phyloP scores from a whole-genome alignment of 2,113 vertebrate species.

The Melospiza melodia region DNA sequence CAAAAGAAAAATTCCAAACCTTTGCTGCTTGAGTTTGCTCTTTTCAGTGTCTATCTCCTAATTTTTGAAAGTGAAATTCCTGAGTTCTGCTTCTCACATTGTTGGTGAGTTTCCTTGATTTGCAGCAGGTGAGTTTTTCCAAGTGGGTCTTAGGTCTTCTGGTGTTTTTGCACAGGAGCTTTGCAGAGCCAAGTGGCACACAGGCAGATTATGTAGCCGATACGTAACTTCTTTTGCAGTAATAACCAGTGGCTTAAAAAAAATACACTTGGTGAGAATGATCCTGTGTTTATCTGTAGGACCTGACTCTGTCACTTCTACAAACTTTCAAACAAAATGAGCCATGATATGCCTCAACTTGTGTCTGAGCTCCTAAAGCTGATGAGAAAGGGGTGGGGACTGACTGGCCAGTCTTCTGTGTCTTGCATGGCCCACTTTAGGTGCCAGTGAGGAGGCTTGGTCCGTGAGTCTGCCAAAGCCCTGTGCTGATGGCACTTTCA shows the following conservation, averaged over 20 bases:
- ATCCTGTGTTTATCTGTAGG: neutral
- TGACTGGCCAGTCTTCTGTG: neutral
- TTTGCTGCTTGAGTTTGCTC: neutral
- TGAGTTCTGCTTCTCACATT: neutral
- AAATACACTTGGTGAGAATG: neutral
- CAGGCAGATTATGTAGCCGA: neutral
- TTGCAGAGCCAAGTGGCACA: neutral
- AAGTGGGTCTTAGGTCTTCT: neutral
- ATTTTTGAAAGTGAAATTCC: neutral
- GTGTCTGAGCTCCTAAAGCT: neutral
- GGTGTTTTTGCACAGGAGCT: neutral
- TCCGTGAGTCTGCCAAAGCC: neutral
- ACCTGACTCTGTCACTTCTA: neutral
- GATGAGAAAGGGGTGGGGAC: neutral
- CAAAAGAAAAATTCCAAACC: neutral
- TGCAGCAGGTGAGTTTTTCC: neutral
- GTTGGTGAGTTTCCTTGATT: neutral
- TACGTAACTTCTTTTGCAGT: neutral
- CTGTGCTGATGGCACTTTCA: neutral
- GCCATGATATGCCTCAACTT: fast-evolving
- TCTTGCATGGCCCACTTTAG: fast-evolving
- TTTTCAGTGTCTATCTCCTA: neutral
- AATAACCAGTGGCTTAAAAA: neutral
- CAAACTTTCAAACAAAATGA: neutral
- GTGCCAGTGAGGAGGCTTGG: neutral